Conservation (phyloP, 2,888 invertebrate genomes). For the Hofmannophila pseudospretella region DNA sequence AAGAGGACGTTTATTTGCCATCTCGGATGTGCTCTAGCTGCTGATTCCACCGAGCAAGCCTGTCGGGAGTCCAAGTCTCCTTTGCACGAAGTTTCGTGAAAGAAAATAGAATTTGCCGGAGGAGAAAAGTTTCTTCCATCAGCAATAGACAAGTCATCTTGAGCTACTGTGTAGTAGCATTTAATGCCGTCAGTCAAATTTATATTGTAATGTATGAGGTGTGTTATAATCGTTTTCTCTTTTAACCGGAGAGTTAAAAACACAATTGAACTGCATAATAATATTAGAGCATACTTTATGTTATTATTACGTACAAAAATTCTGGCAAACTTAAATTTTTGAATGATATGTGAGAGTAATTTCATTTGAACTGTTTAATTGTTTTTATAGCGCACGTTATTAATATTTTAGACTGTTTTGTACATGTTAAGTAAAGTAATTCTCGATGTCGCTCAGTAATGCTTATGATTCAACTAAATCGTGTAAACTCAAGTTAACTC, state of each 20-base stretch:
- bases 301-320: neutral
- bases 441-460: too few species aligned
- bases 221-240: neutral
- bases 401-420: too few species aligned
- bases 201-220: neutral
- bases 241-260: neutral
- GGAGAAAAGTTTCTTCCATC: too few species aligned
- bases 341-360: too few species aligned
- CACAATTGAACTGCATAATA: neutral
- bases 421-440: too few species aligned
- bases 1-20: constrained; percentile 60
- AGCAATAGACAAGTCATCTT: too few species aligned
- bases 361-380: too few species aligned
- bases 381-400: too few species aligned
- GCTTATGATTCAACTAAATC: too few species aligned
- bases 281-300: neutral
- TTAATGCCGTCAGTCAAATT: neutral
- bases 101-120: constrained; percentile 72
- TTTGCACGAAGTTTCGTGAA: constrained; percentile 79
- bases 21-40: constrained; percentile 75
- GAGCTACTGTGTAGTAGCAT: too few species aligned
- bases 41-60: constrained; percentile 81
- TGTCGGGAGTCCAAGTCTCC: constrained; percentile 66
- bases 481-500: too few species aligned
- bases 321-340: too few species aligned